These are phyloP conservation scores for Dasyprocta punctata DNA, from an alignment of 2,113 vertebrate species.

Conservation along the genomic window DNA sequence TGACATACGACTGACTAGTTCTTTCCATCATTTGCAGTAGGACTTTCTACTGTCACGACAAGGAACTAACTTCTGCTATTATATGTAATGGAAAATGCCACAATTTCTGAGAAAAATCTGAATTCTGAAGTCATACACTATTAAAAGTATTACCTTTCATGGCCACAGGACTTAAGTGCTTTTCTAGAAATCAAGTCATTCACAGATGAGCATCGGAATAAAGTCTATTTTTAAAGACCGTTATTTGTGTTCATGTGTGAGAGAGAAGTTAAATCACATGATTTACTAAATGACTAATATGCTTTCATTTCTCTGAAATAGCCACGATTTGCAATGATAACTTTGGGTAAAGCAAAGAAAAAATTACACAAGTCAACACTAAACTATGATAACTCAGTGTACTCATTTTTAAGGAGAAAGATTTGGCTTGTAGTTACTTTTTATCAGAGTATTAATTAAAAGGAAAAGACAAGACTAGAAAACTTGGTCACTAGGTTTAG, in stretches of 20 bases:
- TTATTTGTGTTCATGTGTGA: neutral
- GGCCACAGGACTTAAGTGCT: neutral
- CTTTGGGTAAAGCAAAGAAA: neutral
- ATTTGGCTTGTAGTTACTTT: constrained; percentile 41
- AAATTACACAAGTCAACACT: constrained; percentile 3
- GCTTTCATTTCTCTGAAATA: constrained; percentile 48
- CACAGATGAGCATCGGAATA: constrained; percentile 36
- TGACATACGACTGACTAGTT: neutral
- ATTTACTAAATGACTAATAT: neutral
- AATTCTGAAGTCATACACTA: constrained; percentile 35
- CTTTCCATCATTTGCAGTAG: neutral
- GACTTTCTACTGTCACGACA: constrained; percentile 10
- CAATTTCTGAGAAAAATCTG: constrained; percentile 37
- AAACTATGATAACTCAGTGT: constrained; percentile 12
- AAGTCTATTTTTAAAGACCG: constrained; percentile 27
- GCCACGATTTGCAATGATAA: constrained; percentile 49
- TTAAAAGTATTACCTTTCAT: constrained; percentile 36
- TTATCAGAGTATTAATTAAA: constrained; percentile 27
- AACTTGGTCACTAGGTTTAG: constrained; percentile 55
- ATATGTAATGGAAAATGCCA: neutral
- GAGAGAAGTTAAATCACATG: constrained; percentile 29
- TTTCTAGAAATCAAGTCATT: constrained; percentile 1
- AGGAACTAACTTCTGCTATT: neutral
- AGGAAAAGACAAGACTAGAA: constrained; percentile 57
- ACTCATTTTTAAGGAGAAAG: constrained; percentile 44